phyloP scores from a whole-genome alignment of 2,113 vertebrate genomes.

The Vombatus ursinus region DNA sequence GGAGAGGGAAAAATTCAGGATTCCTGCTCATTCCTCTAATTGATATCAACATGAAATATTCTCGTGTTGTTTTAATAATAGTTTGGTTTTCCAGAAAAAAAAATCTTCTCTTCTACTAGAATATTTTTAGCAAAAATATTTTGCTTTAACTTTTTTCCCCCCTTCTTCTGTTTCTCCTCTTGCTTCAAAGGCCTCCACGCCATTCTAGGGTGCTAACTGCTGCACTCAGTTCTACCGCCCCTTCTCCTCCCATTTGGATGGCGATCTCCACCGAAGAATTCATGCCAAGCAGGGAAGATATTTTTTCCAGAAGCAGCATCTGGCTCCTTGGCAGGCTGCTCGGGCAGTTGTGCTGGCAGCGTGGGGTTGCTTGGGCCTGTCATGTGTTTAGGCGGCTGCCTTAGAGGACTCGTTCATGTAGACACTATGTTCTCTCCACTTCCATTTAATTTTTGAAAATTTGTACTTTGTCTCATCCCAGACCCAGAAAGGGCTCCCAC shows the following conservation, averaged over 20 bases:
- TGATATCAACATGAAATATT: conserved; percentile 85
- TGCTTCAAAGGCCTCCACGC: conserved; percentile 84
- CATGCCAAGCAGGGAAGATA: conserved; percentile 88
- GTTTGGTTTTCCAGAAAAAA: conserved; percentile 82
- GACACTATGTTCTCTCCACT: conserved; percentile 79
- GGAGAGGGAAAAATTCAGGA: conserved; percentile 77
- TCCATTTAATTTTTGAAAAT: conserved; percentile 66
- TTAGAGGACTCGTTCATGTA: conserved; percentile 79
- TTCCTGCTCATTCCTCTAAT: conserved; percentile 81
- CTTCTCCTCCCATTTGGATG: conserved; percentile 83
- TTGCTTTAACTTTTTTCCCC: conserved; percentile 83
- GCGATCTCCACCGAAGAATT: conserved; percentile 80
- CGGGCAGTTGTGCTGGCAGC: conserved; percentile 86
- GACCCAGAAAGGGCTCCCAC: background rate
- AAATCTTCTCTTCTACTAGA: conserved; percentile 79
- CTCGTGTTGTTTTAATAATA: conserved; percentile 83
- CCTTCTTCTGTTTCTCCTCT: conserved; percentile 69
- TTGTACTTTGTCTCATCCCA: conserved; percentile 29
- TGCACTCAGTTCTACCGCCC: conserved; percentile 82
- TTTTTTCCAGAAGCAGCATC: conserved; percentile 90
- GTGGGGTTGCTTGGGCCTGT: conserved; percentile 82
- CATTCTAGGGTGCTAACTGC: conserved; percentile 84
- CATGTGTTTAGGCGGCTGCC: conserved; percentile 86
- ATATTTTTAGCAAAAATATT: conserved; percentile 88
- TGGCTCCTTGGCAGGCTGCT: conserved; percentile 86